phyloP scores from a whole-genome alignment of 2,888 invertebrate species.

The Cerastis leucographa region DNA sequence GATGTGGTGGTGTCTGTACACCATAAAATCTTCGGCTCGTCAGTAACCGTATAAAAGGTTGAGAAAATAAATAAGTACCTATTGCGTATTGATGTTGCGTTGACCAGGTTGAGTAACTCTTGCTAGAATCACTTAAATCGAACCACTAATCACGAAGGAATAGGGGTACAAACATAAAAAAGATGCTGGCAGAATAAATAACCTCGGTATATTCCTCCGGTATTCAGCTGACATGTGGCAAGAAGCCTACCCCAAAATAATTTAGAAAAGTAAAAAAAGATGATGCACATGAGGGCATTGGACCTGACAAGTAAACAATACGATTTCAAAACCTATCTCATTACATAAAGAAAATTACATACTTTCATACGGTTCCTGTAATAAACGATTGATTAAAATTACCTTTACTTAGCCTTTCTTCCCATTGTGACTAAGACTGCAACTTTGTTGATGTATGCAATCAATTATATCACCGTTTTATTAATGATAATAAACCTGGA shows the following conservation, averaged over 20 bases:
- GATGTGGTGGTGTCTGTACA: background rate
- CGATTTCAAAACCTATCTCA: background rate
- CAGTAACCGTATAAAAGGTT: background rate
- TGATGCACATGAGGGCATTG: background rate
- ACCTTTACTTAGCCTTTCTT: background rate
- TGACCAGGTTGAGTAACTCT: background rate
- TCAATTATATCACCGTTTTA: slow-evolving; percentile 31
- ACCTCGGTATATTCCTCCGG: background rate
- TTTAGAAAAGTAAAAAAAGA: background rate
- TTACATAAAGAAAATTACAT: slow-evolving; percentile 16
- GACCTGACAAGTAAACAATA: background rate
- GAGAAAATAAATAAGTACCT: background rate
- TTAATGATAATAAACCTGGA: slow-evolving; percentile 31
- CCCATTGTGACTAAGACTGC: slow-evolving; percentile 5
- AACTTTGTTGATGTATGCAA: slow-evolving; percentile 19
- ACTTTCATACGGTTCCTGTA: background rate
- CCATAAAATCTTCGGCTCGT: background rate
- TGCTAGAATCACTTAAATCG: background rate
- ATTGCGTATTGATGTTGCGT: too few relatives aligned
- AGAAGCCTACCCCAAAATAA: background rate
- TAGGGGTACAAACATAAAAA: too few relatives aligned
- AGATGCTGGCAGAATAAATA: too few relatives aligned
- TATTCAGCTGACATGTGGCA: background rate
- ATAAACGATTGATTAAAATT: slow-evolving; percentile 8
- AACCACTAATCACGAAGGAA: too few relatives aligned